Percentiles rank a stretch among this genome's conserved stretches.
Evolutionary conservation across 1,140 invertebrate genomes (phyloP).

Genomic region (Lepidurus packardi): DNA sequence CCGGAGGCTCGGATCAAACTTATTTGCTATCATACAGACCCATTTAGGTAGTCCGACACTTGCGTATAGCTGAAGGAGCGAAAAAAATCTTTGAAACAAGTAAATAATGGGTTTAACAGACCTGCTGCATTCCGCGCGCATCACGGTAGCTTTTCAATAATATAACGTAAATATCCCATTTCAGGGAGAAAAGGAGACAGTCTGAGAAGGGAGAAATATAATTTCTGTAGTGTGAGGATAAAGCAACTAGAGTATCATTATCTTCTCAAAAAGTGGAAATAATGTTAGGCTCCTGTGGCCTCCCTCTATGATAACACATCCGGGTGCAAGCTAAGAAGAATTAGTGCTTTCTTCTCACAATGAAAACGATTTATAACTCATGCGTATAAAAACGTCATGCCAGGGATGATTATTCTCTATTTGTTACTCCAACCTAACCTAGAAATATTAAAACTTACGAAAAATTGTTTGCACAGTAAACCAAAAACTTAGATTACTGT

Average conservation of each 20-base stretch:
- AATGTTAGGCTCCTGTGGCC: neutral
- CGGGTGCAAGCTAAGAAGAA: neutral
- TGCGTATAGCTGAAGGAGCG: neutral
- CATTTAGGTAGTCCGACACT: too few relatives aligned
- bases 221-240: neutral
- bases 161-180: neutral
- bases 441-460: too few relatives aligned
- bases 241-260: neutral
- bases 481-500: too few relatives aligned
- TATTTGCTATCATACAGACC: too few relatives aligned
- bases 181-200: neutral
- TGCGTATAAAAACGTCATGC: too few relatives aligned
- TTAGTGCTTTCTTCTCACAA: too few relatives aligned
- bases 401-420: too few relatives aligned
- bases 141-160: neutral
- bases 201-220: neutral
- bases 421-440: too few relatives aligned
- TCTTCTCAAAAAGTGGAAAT: neutral
- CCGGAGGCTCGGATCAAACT: too few relatives aligned
- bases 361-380: too few relatives aligned
- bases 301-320: neutral
- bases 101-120: conserved; percentile 10
- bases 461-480: too few relatives aligned
- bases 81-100: neutral
- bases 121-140: neutral